Conservation (phyloP, 2,888 invertebrate species). For the Brenthis ino region DNA sequence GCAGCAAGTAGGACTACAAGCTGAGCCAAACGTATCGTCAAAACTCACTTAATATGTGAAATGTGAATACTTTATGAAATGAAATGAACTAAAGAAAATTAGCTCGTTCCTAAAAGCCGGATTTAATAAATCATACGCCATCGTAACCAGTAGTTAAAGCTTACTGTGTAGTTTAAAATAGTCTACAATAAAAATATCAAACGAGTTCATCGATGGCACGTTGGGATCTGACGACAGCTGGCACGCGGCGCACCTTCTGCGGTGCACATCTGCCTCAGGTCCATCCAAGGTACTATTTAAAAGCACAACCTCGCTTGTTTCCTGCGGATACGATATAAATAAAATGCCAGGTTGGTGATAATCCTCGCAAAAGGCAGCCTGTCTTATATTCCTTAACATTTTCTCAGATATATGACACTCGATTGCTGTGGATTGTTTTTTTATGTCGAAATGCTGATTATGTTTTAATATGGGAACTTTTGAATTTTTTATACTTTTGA, state of each 20-base stretch:
- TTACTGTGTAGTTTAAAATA: not conserved
- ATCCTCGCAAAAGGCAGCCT: slow-evolving; percentile 41
- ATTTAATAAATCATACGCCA: no score
- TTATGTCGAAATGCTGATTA: slow-evolving; percentile 35
- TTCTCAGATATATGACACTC: slow-evolving; percentile 47
- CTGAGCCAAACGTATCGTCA: no score
- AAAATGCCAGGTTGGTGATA: slow-evolving; percentile 9
- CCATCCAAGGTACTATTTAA: slow-evolving; percentile 25
- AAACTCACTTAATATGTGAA: no score
- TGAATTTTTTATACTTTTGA: not conserved
- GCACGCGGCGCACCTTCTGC: slow-evolving; percentile 52
- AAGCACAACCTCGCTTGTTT: slow-evolving; percentile 20
- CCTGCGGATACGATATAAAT: slow-evolving; percentile 21
- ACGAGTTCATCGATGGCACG: slow-evolving; percentile 15
- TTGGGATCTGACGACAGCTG: slow-evolving; percentile 57
- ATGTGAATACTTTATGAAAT: no score
- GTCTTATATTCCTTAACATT: slow-evolving; percentile 53
- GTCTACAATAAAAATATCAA: not conserved
- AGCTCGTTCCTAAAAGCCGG: no score
- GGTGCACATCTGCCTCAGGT: slow-evolving; percentile 56
- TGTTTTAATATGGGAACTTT: slow-evolving; percentile 11
- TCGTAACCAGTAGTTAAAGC: not conserved
- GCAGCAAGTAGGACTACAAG: no score
- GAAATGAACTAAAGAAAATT: no score
- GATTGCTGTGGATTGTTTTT: slow-evolving; percentile 35